Evolutionary conservation across 2,113 vertebrate genomes (phyloP).

Genomic region (Psittacara wagleri): DNA sequence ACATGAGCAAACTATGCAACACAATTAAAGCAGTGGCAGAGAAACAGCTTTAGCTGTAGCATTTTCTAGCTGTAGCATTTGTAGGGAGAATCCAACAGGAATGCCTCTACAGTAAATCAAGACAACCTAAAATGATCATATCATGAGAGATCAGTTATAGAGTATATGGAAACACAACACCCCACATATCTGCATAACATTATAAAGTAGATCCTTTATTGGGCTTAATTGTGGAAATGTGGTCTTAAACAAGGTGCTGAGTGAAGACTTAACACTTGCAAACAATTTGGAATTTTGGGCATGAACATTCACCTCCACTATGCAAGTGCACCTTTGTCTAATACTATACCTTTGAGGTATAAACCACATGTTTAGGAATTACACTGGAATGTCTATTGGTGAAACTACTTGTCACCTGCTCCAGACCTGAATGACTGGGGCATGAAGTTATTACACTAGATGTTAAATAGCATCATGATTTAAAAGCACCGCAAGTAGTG

Average conservation of each 20-base stretch:
- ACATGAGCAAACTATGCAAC: background rate
- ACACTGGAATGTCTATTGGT: background rate
- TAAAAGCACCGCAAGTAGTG: background rate
- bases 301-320: background rate
- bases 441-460: background rate
- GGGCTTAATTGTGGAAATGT: background rate
- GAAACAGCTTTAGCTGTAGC: background rate
- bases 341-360: fast-evolving
- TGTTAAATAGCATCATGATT: background rate
- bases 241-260: background rate
- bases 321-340: fast-evolving
- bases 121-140: background rate
- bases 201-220: background rate
- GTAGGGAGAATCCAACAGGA: background rate
- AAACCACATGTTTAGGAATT: background rate
- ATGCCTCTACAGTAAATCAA: background rate
- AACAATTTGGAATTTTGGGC: background rate
- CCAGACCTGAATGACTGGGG: background rate
- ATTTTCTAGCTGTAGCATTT: background rate
- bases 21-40: background rate
- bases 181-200: background rate
- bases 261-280: background rate
- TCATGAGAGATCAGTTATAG: background rate
- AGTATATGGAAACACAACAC: background rate
- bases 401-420: background rate